Evolutionary conservation across 2,113 vertebrate species (phyloP).

Genomic region (Numida meleagris): DNA sequence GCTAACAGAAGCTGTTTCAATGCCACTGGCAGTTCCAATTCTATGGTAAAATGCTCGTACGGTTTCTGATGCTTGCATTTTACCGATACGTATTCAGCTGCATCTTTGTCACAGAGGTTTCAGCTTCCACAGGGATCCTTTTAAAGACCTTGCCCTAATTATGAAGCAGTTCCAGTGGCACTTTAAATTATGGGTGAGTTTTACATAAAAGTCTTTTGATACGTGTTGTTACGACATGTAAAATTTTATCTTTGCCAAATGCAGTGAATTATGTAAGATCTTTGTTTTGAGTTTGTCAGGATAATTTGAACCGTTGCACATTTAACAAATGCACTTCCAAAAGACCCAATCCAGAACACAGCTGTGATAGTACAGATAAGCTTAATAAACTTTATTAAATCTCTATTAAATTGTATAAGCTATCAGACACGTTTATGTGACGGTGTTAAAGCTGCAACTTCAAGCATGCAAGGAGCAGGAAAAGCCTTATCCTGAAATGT

Average conservation of each 20-base stretch:
- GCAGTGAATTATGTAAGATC: constrained; percentile 36
- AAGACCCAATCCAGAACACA: not conserved
- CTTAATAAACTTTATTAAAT: not conserved
- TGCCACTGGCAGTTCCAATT: not conserved
- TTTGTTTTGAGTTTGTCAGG: constrained; percentile 44
- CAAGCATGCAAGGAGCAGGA: not conserved
- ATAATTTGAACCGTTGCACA: not conserved
- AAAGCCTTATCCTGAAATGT: not conserved
- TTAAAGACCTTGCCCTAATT: constrained; percentile 61
- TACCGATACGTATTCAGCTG: not conserved
- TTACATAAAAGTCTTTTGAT: constrained; percentile 47
- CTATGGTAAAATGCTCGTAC: not conserved
- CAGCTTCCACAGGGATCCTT: constrained; percentile 6
- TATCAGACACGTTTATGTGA: not conserved
- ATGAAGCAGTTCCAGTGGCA: constrained; percentile 24
- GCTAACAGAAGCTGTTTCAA: not conserved
- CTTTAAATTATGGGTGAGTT: constrained; percentile 67
- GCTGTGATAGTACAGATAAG: not conserved
- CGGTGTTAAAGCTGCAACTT: not conserved
- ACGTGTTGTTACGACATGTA: constrained; percentile 41
- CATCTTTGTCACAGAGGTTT: not conserved
- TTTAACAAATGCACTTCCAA: not conserved
- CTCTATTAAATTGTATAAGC: not conserved
- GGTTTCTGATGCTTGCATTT: not conserved
- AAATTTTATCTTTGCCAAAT: constrained; percentile 40